phyloP scores from a whole-genome alignment of 2,888 invertebrate species.

The Ophraella communa region DNA sequence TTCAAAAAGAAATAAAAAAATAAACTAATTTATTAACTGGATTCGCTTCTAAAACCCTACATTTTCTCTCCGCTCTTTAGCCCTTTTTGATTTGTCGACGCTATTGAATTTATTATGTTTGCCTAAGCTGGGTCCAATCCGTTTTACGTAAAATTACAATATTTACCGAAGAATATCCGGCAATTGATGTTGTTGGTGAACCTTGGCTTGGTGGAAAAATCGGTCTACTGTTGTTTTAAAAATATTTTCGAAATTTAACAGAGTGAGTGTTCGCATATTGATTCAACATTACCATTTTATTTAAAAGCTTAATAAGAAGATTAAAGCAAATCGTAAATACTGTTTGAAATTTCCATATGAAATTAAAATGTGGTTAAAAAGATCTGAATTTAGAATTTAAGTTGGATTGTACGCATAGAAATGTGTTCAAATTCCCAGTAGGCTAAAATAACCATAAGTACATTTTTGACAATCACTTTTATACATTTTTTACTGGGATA shows the following conservation, averaged over 20 bases:
- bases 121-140: slow-evolving; percentile 28
- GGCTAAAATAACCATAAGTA: too few species aligned
- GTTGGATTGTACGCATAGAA: too few species aligned
- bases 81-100: slow-evolving; percentile 30
- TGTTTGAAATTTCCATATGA: too few species aligned
- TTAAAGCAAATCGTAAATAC: too few species aligned
- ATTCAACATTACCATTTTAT: not conserved
- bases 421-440: too few species aligned
- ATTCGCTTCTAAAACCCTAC: slow-evolving; percentile 1
- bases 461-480: too few species aligned
- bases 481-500: too few species aligned
- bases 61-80: not conserved
- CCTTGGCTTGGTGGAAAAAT: not conserved
- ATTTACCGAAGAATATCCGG: slow-evolving; percentile 20
- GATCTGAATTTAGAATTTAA: too few species aligned
- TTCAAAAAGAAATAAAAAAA: too few species aligned
- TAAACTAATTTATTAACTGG: not conserved
- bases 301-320: too few species aligned
- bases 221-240: not conserved
- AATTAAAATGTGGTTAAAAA: too few species aligned
- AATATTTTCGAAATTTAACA: not conserved
- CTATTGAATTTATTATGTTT: slow-evolving; percentile 35
- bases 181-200: slow-evolving; percentile 13
- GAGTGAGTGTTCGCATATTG: not conserved
- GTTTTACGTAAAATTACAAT: slow-evolving; percentile 31